These are phyloP conservation scores for Engraulis encrasicolus DNA, from an alignment of 2,113 vertebrate genomes.

Conservation along the genomic window DNA sequence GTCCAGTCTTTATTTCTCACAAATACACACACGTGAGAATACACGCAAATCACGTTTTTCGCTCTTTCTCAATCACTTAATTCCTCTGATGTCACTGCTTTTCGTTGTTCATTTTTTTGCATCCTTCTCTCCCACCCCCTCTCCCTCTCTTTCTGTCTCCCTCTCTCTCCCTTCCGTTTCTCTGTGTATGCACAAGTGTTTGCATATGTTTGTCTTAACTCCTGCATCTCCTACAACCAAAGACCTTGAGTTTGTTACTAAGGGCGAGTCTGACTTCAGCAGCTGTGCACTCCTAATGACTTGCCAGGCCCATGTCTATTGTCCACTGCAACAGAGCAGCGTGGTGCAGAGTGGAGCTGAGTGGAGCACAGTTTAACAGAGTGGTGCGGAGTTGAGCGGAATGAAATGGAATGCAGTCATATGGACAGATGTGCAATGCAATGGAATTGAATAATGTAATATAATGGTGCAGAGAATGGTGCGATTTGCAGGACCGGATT, in stretches of 20 bases:
- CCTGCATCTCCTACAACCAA: slow-evolving; percentile 40
- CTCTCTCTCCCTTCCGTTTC: background rate
- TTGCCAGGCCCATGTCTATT: too few species aligned
- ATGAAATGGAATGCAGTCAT: too few species aligned
- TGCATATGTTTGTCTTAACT: background rate
- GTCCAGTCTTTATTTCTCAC: background rate
- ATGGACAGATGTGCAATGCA: too few species aligned
- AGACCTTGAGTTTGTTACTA: slow-evolving; percentile 49
- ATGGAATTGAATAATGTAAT: too few species aligned
- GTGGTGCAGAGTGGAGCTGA: slow-evolving; percentile 53
- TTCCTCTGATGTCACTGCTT: background rate
- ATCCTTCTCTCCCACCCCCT: background rate
- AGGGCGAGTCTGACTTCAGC: slow-evolving; percentile 48
- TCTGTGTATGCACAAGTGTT: too few species aligned
- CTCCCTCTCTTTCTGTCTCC: background rate
- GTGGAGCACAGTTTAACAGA: too few species aligned
- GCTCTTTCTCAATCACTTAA: background rate
- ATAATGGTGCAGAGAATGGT: too few species aligned
- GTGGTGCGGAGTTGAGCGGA: slow-evolving; percentile 53
- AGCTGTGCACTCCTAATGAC: slow-evolving; percentile 62
- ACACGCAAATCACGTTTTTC: slow-evolving; percentile 8
- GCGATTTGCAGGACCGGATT: too few species aligned
- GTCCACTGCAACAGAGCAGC: too few species aligned
- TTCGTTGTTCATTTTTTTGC: background rate
- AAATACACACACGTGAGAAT: background rate